phyloP scores from a whole-genome alignment of 2,113 vertebrate genomes.

The Leptobrachium leishanense region DNA sequence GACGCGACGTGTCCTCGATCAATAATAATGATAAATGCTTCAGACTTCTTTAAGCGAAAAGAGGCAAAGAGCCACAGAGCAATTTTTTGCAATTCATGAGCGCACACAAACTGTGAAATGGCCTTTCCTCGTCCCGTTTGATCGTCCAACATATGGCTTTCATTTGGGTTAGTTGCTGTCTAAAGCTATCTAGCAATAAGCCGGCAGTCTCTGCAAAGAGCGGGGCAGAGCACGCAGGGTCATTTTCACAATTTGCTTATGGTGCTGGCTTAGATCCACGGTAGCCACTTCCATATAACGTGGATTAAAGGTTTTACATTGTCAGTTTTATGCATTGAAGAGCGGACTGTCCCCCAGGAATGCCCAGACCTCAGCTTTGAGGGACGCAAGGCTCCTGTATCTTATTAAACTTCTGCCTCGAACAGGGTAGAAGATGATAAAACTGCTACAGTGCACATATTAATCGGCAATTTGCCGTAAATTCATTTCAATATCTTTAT shows the following conservation, averaged over 20 bases:
- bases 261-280: conserved; percentile 25
- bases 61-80: not conserved
- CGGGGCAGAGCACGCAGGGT: conserved; percentile 1
- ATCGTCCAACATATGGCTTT: conserved; percentile 34
- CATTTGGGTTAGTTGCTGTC: conserved; percentile 38
- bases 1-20: not conserved
- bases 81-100: conserved; percentile 4
- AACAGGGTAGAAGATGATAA: too few species aligned
- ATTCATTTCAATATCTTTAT: too few species aligned
- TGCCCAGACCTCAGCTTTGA: not conserved
- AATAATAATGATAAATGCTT: conserved; percentile 13
- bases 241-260: conserved; percentile 36
- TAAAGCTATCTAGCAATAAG: conserved; percentile 19
- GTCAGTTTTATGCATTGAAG: conserved; percentile 8
- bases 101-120: not conserved
- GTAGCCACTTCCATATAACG: conserved; percentile 29
- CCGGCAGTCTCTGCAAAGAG: conserved; percentile 4
- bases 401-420: too few species aligned
- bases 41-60: not conserved
- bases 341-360: not conserved
- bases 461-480: too few species aligned
- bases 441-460: too few species aligned
- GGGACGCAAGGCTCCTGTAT: too few species aligned
- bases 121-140: conserved; percentile 17
- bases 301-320: conserved; percentile 42